Conservation (phyloP, 2,797 vertebrate species). For the Mastacembelus armatus region DNA sequence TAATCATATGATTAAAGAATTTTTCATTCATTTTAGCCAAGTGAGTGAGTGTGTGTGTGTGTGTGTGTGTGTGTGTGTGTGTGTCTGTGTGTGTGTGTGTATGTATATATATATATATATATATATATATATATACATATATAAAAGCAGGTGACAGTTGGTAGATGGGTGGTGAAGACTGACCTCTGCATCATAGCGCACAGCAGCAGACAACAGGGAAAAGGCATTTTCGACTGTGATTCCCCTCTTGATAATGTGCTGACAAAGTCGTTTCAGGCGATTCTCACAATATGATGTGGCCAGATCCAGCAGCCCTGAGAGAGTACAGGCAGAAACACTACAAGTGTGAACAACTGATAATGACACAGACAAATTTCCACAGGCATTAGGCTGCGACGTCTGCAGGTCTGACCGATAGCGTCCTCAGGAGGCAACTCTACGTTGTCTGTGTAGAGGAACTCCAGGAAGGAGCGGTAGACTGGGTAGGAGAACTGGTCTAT, state of each 20-base stretch:
- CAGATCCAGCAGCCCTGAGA: slow-evolving; percentile 93
- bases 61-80: too few species aligned
- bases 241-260: slow-evolving; percentile 96
- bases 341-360: neutral
- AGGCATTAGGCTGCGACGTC: neutral
- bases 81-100: too few species aligned
- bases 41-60: too few species aligned
- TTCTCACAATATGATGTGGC: slow-evolving; percentile 98
- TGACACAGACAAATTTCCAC: neutral
- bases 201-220: slow-evolving; percentile 94
- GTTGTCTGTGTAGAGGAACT: slow-evolving; percentile 96
- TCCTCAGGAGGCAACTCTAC: slow-evolving; percentile 96
- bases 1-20: too few species aligned
- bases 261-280: slow-evolving; percentile 94
- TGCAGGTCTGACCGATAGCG: slow-evolving; percentile 89
- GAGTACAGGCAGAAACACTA: slow-evolving; percentile 3
- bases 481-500: slow-evolving; percentile 97
- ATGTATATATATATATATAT: too few species aligned
- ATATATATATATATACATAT: too few species aligned
- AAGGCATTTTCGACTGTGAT: slow-evolving; percentile 98
- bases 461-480: slow-evolving; percentile 95
- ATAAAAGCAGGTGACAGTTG: neutral
- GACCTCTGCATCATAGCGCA: slow-evolving; percentile 97
- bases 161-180: neutral
- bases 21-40: too few species aligned